Base-by-base conservation (phyloP, 2,113 vertebrate species). In the Speoplatyrhinus poulsoni region DNA sequence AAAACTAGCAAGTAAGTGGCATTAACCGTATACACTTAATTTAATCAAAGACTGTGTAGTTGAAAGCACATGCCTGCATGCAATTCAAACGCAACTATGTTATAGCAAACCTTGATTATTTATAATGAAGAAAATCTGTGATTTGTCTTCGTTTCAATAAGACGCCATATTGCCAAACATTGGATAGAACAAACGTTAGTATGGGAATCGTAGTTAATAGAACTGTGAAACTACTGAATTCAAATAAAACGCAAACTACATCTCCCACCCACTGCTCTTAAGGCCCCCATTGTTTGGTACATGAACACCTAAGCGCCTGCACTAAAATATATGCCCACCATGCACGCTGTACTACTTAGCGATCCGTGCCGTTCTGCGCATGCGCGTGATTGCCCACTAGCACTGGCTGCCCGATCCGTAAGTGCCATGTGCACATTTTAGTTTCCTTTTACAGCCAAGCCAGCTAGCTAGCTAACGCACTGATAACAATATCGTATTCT, bases 161-260 rank as follows among this genome's bases (percentile, higher is more conserved):
- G 85, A 86, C 85, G 81, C 88, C 90, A 92, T 92, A 11, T 60
- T 70, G 36, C 58, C 50, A 46, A 1, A 62, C 53, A 69, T 73
- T 73, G 57, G 73, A 67, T 49, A 3, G 19, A n/a, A 11, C 46
- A 9, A 12, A 15, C 63, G 32, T 74, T 0, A 0, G 73, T 82
- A n/a, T 91, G 90, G 91, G 85, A 87, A 1, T 57, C 56, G 90
- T 87, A 90, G 91, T 92, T 4, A 32, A 12, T 9, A 6, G 1
- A 0, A 9, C 0, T 6, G 6, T 0, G 0, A 0, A 9, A 12
- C 41, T 1, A 17, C 1, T 11, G 0, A 1, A 11, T 4, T 2
- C 0, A 4, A 3, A 0, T 0, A 6, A 0, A 2, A 9, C 6
- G 2, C 2, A 8, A 49, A 89, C 89, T 89, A 81, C 82, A 84